Evolutionary conservation across 2,113 vertebrate genomes (phyloP), one percentile per base, ranked within the genome.

Genomic region (Vidua chalybeata): DNA sequence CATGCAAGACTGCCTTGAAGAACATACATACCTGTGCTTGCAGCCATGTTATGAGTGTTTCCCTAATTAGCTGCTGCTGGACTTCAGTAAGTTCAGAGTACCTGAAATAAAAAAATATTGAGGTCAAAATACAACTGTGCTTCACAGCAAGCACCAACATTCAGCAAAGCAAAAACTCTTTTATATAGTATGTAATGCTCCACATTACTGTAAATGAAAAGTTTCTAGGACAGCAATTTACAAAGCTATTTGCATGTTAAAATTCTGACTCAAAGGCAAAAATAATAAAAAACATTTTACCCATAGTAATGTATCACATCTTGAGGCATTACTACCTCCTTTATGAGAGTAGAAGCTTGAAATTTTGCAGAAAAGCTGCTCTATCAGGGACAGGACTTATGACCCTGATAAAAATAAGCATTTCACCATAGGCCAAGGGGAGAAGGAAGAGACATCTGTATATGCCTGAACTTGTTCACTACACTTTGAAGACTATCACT

Each of bases 41-140:
- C 56, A 99, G 98, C 99, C 99, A 99, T 90, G 99, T 99, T 98
- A 99, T 97, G 52, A 99, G 98, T 0, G 99, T 99, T 98, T 99
- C 99, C 94, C 99, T 98, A 95, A 99, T 99, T 56, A 99, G 98
- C 90, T 99, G 99, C 91, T 99, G 99, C 87, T 99, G 99, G 37
- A 94, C 97, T 84, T 97, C 98, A 72, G 97, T 99, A 93, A 99
- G 98, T 88, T 98, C 98, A 54, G 98, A 98, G 41, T 99, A 99
- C 95, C 99, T 99, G 97, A 84, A 98, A 98, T 11, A 98, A 77
- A 97, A 97, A 61, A 63, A 91, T 9, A 68, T 13, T 3, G 20
- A 93, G 9, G 49, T 84, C 24, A 95, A 95, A 92, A 87, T 20
- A 74, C 10, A 46, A 43, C 15, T 72, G n/a, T 69, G 27, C 67